A percentile compares a stretch with the other conserved stretches of the same genome.
Conservation (phyloP, 2,113 vertebrate genomes). For the Mirza zaza region DNA sequence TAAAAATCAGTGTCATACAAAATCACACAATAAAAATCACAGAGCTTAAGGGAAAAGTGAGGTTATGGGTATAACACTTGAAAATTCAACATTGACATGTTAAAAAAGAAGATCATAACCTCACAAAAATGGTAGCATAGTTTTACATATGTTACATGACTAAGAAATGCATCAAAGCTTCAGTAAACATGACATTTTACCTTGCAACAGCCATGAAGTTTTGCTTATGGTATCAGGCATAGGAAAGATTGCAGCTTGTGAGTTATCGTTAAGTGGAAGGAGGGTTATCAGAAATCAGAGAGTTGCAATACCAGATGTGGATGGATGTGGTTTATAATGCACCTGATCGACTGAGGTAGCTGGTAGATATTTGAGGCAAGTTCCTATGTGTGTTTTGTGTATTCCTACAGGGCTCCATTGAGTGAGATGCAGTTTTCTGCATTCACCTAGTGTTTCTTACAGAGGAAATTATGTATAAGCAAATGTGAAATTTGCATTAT, state of each 20-base stretch:
- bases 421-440: not conserved
- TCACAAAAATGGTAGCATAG: not conserved
- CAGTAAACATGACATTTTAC: not conserved
- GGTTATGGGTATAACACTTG: not conserved
- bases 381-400: not conserved
- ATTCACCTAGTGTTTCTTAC: not conserved
- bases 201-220: not conserved
- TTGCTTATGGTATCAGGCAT: not conserved
- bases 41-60: not conserved
- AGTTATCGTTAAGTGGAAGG: not conserved
- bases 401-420: no score
- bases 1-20: not conserved
- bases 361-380: not conserved
- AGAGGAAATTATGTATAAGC: not conserved
- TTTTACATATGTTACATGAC: not conserved
- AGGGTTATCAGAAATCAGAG: not conserved
- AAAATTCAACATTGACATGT: not conserved
- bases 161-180: not conserved
- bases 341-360: not conserved
- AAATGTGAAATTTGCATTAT: not conserved
- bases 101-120: not conserved
- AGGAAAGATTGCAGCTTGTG: not conserved
- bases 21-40: not conserved
- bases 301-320: not conserved
- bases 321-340: not conserved